Evolutionary conservation across 2,113 vertebrate genomes (phyloP), one percentile per base, ranked within the genome.

Genomic region (Syngnathus typhle): DNA sequence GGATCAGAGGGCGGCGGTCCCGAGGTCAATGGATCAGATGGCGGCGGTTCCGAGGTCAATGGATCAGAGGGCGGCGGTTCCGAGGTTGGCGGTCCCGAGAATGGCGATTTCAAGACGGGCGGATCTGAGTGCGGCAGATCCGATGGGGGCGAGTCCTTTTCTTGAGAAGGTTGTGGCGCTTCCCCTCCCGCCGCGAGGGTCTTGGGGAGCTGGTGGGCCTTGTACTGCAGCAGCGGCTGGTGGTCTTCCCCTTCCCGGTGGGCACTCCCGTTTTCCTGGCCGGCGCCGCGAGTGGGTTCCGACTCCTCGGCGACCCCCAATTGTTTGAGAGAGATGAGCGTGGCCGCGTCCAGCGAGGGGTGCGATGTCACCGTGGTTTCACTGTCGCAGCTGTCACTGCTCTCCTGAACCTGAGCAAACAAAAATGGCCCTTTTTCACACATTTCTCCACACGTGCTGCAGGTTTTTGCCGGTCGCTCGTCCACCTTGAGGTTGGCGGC

Each of bases 371-470:
- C 93, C 0, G 96, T 99, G 19, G 90, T 96, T 83, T 98, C 96
- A 21, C 97, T 98, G 86, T 99, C 96, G 84, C 95, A 98, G 70
- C 96, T 98, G 82, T 99, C 97, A 54, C 93, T 93, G 19, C 97
- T 98, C 23, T 96, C 94, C 55, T 96, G 96, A 69, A 93, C 91
- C 95, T 99, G 39, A 51, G 74, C 60, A 52, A 23, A 13, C 11
- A 9, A 3, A 32, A 32, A 32, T 3, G 27, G 27, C 27, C 27
- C 27, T 32, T 32, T 32, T 32, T 32, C 27, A 32, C 27, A 32
- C 27, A 32, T 32, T 32, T 32, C 3, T 32, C 27, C 27, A 32
- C 27, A 32, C 27, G 27, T 32, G 27, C 27, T 32, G 27, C 27
- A 32, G 27, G 27, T 32, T 32, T 32, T 32, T 32, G 27, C 27